Percentiles rank a stretch among this genome's conserved stretches.
Conservation (phyloP, 2,888 invertebrate species). For the Mimumesa dahlbomi region DNA sequence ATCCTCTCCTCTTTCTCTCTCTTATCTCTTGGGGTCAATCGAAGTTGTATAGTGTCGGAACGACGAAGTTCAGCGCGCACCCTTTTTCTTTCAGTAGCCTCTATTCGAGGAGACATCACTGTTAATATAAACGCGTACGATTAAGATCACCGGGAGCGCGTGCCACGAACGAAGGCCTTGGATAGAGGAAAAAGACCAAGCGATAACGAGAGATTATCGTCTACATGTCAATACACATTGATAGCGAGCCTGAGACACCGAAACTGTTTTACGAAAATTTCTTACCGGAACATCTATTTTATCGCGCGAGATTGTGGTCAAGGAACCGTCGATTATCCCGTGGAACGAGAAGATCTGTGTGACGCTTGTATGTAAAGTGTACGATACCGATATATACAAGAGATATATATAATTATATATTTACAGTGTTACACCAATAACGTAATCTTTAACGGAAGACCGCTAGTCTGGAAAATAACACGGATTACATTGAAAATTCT, state of each 20-base stretch:
- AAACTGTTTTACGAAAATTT: slow-evolving; percentile 13
- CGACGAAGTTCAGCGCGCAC: neutral
- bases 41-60: neutral
- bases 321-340: neutral
- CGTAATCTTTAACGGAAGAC: too few relatives aligned
- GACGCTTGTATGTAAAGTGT: too few relatives aligned
- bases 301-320: neutral
- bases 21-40: slow-evolving; percentile 61
- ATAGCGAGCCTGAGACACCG: slow-evolving; percentile 18
- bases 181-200: slow-evolving; percentile 39
- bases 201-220: slow-evolving; percentile 32
- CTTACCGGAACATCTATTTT: slow-evolving; percentile 6
- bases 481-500: neutral
- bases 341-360: neutral
- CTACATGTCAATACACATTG: slow-evolving; percentile 28
- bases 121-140: slow-evolving; percentile 15
- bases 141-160: slow-evolving; percentile 45
- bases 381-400: too few relatives aligned
- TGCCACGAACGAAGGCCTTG: slow-evolving; percentile 24
- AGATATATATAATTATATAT: too few relatives aligned
- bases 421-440: too few relatives aligned
- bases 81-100: neutral
- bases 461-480: too few relatives aligned
- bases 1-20: too few relatives aligned
- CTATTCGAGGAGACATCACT: neutral